These are phyloP conservation scores for Tetanocera ferruginea DNA, from an alignment of 2,888 invertebrate species.

Conservation along the genomic window DNA sequence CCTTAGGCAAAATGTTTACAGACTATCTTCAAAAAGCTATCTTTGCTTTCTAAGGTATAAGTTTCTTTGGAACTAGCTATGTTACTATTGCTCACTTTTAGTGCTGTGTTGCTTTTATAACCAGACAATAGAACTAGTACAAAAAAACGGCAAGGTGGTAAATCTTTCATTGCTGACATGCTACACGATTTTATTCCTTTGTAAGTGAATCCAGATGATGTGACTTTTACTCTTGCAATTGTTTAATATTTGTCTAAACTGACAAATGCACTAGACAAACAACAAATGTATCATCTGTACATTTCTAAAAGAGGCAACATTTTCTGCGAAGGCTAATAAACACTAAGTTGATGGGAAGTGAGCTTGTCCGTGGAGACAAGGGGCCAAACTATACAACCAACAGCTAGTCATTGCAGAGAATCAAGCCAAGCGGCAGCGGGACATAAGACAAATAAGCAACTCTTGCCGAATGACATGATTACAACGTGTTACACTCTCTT, in stretches of 20 bases:
- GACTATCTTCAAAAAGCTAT: too few relatives aligned
- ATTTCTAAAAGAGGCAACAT: not conserved
- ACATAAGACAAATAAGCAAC: slow-evolving; percentile 34
- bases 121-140: not conserved
- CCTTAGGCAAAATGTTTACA: too few relatives aligned
- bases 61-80: too few relatives aligned
- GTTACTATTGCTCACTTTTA: too few relatives aligned
- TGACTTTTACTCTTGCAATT: slow-evolving; percentile 44
- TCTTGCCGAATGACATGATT: slow-evolving; percentile 29
- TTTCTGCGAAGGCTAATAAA: not conserved
- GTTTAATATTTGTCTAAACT: slow-evolving; percentile 43
- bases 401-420: not conserved
- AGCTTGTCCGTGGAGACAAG: not conserved
- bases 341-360: not conserved
- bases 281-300: slow-evolving; percentile 30
- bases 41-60: too few relatives aligned
- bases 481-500: slow-evolving; percentile 42
- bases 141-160: not conserved
- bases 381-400: too few relatives aligned
- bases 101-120: too few relatives aligned
- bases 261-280: slow-evolving; percentile 38
- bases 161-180: slow-evolving; percentile 26
- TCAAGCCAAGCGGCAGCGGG: not conserved
- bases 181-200: slow-evolving; percentile 25
- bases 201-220: slow-evolving; percentile 28